phyloP scores from a whole-genome alignment of 2,888 invertebrate species.

The Acrobasis consociella region DNA sequence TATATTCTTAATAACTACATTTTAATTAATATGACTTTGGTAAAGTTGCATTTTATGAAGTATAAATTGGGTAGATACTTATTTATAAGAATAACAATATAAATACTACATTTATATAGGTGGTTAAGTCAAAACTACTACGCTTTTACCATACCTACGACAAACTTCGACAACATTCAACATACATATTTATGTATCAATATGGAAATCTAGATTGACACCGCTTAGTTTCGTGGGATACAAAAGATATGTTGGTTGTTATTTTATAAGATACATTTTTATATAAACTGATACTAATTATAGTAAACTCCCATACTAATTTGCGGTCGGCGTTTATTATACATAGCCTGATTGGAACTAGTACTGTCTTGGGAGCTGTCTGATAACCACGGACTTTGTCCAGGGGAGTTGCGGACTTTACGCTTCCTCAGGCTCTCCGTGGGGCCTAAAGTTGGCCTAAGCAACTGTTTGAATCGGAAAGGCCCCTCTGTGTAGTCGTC shows the following conservation, averaged over 20 bases:
- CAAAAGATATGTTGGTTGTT: too few relatives aligned
- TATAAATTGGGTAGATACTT: conserved; percentile 4
- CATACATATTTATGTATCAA: neutral
- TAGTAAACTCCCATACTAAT: conserved; percentile 78
- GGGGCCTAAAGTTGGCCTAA: conserved; percentile 85
- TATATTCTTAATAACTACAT: conserved; percentile 22
- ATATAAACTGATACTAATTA: conserved; percentile 42
- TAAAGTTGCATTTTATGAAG: conserved; percentile 35
- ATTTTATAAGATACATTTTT: too few relatives aligned
- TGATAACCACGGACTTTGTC: conserved; percentile 75
- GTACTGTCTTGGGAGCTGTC: conserved; percentile 76
- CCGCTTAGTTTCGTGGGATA: neutral
- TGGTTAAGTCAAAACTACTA: conserved; percentile 3
- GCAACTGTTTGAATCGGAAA: conserved; percentile 85
- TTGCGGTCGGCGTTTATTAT: conserved; percentile 72
- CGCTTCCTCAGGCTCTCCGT: conserved; percentile 87
- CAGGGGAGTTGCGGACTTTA: conserved; percentile 76
- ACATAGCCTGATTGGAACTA: conserved; percentile 64
- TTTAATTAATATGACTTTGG: conserved; percentile 49
- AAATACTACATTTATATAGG: conserved; percentile 8
- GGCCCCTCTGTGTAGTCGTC: conserved; percentile 85
- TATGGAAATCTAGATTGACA: neutral
- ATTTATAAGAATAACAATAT: neutral
- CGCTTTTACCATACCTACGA: neutral
- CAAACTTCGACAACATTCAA: neutral